Conservation (phyloP, 1,140 invertebrate genomes). For the Tetragonula clypearis region DNA sequence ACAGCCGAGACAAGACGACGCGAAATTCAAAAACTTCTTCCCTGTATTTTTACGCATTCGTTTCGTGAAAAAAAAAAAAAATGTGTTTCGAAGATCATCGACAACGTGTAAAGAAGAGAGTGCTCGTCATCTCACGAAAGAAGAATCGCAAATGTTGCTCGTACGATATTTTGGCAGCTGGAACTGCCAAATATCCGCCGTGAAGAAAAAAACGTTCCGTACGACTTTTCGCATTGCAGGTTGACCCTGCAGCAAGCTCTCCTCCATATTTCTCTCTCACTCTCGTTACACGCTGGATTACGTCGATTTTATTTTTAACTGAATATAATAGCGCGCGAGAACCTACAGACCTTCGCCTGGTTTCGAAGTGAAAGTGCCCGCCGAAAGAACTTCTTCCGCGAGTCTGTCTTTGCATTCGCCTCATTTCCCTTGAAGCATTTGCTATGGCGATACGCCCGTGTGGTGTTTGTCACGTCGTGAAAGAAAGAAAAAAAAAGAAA, state of each 20-base stretch:
- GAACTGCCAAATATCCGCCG: background rate
- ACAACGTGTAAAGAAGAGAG: background rate
- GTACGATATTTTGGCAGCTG: background rate
- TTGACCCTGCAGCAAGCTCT: slow-evolving; percentile 3
- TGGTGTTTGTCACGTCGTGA: background rate
- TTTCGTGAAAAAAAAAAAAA: background rate
- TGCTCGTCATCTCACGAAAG: background rate
- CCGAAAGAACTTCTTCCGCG: slow-evolving; percentile 53
- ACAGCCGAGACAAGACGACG: background rate
- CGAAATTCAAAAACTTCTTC: slow-evolving; percentile 1
- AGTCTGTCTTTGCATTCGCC: slow-evolving; percentile 2
- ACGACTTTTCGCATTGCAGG: background rate
- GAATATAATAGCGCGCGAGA: slow-evolving; percentile 28
- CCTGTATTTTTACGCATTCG: background rate
- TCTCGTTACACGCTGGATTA: slow-evolving; percentile 43
- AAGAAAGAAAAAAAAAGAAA: background rate
- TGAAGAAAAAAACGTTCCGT: background rate
- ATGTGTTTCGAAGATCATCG: background rate
- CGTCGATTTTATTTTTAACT: slow-evolving; percentile 70
- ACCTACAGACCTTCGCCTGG: slow-evolving; percentile 56
- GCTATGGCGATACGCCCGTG: too few relatives aligned
- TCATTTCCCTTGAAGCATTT: background rate
- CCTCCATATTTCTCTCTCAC: slow-evolving; percentile 26
- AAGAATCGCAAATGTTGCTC: background rate
- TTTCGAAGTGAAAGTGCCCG: slow-evolving; percentile 61